These are phyloP conservation scores for Melanophora roralis DNA, from an alignment of 2,888 invertebrate genomes.

Conservation along the genomic window DNA sequence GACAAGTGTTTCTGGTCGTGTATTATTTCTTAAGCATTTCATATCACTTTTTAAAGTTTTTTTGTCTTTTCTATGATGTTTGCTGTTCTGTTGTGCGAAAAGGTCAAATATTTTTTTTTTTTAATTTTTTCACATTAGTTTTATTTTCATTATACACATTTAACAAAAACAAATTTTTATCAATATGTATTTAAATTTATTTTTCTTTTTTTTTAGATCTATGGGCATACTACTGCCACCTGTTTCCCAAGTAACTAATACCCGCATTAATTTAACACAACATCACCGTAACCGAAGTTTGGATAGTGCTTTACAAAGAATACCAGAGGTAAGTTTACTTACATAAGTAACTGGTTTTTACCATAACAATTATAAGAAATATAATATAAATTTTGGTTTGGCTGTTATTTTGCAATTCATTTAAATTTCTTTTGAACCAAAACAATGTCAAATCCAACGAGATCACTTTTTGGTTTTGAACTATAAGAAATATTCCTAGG, in stretches of 20 bases:
- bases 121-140: not conserved
- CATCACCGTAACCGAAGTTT: conserved; percentile 93
- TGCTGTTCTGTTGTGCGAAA: not conserved
- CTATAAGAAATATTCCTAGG: too few species aligned
- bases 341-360: too few species aligned
- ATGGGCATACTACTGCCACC: conserved; percentile 78
- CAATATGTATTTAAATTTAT: not conserved
- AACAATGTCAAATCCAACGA: too few species aligned
- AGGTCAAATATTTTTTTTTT: conserved; percentile 1
- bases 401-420: too few species aligned
- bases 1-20: too few species aligned
- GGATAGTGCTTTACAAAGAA: conserved; percentile 92
- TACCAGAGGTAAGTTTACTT: conserved; percentile 83
- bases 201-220: conserved; percentile 71
- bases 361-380: too few species aligned
- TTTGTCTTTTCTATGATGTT: not conserved
- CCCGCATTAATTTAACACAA: conserved; percentile 79
- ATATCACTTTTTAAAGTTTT: too few species aligned
- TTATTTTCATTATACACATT: conserved; percentile 16
- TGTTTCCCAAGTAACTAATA: conserved; percentile 77
- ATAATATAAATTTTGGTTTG: too few species aligned
- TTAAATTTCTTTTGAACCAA: too few species aligned
- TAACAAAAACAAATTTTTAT: too few species aligned
- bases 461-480: too few species aligned
- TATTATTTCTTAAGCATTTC: too few species aligned